Conservation (phyloP, 2,888 invertebrate genomes). For the Icerya purchasi region DNA sequence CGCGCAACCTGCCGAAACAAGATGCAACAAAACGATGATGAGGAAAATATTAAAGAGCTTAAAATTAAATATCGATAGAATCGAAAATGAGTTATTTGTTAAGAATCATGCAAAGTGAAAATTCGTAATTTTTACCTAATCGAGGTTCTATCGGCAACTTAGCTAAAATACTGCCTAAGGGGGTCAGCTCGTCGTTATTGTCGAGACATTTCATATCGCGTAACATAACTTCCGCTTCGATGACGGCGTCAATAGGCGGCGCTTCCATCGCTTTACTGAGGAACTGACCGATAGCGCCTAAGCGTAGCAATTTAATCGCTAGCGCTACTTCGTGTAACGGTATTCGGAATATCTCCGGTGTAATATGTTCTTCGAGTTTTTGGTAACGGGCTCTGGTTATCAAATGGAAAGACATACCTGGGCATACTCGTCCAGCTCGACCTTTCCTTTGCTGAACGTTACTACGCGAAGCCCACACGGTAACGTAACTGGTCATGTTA, state of each 20-base stretch:
- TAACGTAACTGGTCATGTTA: slow-evolving; percentile 96
- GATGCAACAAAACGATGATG: no score
- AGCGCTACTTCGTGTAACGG: slow-evolving; percentile 87
- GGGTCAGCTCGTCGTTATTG: slow-evolving; percentile 64
- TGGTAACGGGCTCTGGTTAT: slow-evolving; percentile 54
- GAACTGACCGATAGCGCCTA: slow-evolving; percentile 86
- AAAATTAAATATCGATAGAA: no score
- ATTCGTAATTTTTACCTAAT: slow-evolving; percentile 84
- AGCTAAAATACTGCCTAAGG: slow-evolving; percentile 79
- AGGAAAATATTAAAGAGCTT: no score
- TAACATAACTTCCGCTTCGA: slow-evolving; percentile 75
- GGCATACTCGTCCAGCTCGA: slow-evolving; percentile 81
- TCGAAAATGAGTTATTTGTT: no score
- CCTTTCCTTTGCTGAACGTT: slow-evolving; percentile 88
- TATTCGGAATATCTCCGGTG: slow-evolving; percentile 94
- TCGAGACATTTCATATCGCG: slow-evolving; percentile 72
- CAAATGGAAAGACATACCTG: slow-evolving; percentile 83
- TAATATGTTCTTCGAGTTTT: slow-evolving; percentile 65
- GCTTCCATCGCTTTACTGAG: slow-evolving; percentile 88
- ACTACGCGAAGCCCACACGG: slow-evolving; percentile 84
- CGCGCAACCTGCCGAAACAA: no score
- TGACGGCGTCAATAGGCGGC: slow-evolving; percentile 91
- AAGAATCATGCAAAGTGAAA: no score
- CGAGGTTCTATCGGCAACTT: slow-evolving; percentile 88
- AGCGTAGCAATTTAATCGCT: slow-evolving; percentile 66